These are phyloP conservation scores for Balaenoptera acutorostrata DNA, from an alignment of 2,113 vertebrate genomes.

Conservation along the genomic window DNA sequence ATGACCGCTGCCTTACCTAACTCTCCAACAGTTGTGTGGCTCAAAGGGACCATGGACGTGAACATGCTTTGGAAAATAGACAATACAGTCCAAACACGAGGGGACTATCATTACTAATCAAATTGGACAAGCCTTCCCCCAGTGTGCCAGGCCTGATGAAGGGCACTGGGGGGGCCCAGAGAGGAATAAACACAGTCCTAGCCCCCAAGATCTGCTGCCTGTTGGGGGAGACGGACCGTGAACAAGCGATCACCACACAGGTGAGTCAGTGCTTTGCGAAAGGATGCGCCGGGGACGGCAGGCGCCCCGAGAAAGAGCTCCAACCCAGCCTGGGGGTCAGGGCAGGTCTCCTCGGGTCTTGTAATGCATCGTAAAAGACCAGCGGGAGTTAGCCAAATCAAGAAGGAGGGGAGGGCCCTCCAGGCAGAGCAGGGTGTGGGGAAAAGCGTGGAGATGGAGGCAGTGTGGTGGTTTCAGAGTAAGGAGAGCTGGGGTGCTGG, in stretches of 20 bases:
- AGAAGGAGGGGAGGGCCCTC: not conserved
- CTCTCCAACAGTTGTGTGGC: accelerated
- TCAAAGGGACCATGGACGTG: not conserved
- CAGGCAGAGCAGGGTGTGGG: not conserved
- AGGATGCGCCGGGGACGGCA: not conserved
- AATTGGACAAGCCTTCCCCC: not conserved
- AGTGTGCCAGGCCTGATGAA: not conserved
- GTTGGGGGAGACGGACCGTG: accelerated
- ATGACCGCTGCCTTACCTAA: not conserved
- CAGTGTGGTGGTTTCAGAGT: too few relatives aligned
- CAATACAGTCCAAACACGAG: not conserved
- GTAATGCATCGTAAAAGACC: not conserved
- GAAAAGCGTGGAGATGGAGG: not conserved
- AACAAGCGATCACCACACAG: not conserved
- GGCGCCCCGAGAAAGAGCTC: not conserved
- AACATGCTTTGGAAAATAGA: not conserved
- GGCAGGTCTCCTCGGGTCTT: not conserved
- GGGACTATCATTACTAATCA: not conserved
- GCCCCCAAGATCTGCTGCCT: not conserved
- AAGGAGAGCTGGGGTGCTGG: not conserved
- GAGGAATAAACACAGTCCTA: not conserved
- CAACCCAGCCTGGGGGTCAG: not conserved
- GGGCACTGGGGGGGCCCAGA: not conserved
- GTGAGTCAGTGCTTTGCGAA: not conserved
- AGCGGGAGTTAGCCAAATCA: not conserved